These are phyloP conservation scores for Tiliacea aurago DNA, from an alignment of 2,888 invertebrate species.

Conservation along the genomic window DNA sequence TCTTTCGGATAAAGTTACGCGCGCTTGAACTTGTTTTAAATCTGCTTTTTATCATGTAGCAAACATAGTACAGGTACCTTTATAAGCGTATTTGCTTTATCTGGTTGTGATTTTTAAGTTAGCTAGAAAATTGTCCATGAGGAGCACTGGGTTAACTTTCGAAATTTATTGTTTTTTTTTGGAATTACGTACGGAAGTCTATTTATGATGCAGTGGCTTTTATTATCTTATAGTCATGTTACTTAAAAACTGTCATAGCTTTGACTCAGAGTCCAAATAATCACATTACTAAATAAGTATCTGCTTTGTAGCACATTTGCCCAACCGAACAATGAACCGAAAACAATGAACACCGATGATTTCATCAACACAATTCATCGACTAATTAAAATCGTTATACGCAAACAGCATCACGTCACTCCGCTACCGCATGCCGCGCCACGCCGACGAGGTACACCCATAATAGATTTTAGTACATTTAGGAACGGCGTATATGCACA, in stretches of 20 bases:
- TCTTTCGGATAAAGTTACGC: slow-evolving; percentile 71
- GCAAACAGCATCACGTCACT: slow-evolving; percentile 84
- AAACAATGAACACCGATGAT: slow-evolving; percentile 74
- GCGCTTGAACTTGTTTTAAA: slow-evolving; percentile 68
- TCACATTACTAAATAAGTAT: slow-evolving; percentile 39
- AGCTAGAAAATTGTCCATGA: background rate
- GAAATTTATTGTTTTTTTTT: background rate
- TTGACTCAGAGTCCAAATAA: slow-evolving; percentile 11
- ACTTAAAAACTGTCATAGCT: background rate
- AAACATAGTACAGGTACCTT: background rate
- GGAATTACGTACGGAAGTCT: background rate
- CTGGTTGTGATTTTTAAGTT: background rate
- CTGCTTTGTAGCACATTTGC: slow-evolving; percentile 37
- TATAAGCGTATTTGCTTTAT: background rate
- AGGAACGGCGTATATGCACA: slow-evolving; percentile 70
- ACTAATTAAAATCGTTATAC: slow-evolving; percentile 80
- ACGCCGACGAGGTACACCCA: slow-evolving; percentile 85
- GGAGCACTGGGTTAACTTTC: background rate
- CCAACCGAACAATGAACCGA: slow-evolving; percentile 56
- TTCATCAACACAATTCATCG: slow-evolving; percentile 76
- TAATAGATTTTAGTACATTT: slow-evolving; percentile 78
- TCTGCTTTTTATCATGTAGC: slow-evolving; percentile 37
- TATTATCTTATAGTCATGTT: background rate
- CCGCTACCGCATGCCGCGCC: slow-evolving; percentile 81
- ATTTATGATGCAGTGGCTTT: background rate